Percentiles rank a stretch among this genome's conserved stretches.
Evolutionary conservation across 2,113 vertebrate species (phyloP).

Genomic region (Agapornis roseicollis): DNA sequence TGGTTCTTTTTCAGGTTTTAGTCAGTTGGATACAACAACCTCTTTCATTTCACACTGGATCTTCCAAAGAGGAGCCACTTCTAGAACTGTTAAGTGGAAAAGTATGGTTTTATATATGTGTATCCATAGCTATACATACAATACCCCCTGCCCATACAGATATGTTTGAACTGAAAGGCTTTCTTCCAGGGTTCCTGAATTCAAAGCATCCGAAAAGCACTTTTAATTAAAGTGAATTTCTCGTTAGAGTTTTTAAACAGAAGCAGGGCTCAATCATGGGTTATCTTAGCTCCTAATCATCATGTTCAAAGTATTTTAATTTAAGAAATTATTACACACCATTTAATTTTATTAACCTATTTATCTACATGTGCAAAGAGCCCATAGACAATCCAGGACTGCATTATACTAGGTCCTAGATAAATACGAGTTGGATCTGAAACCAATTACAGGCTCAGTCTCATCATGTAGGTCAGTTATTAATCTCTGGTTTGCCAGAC

Average conservation of each 20-base stretch:
- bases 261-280: not conserved
- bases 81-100: not conserved
- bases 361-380: not conserved
- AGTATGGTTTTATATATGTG: not conserved
- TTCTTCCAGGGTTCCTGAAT: not conserved
- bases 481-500: not conserved
- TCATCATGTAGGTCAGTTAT: not conserved
- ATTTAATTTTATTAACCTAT: not conserved
- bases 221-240: not conserved
- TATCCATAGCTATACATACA: not conserved
- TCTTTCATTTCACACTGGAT: not conserved
- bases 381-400: not conserved
- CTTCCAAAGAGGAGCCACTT: not conserved
- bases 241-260: not conserved
- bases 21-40: not conserved
- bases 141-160: accelerated
- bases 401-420: not conserved
- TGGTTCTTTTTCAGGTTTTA: not conserved
- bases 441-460: slow-evolving; percentile 9
- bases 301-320: not conserved
- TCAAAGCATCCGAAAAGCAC: not conserved
- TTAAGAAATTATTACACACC: not conserved
- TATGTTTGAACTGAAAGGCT: not conserved
- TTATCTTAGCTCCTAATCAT: not conserved
- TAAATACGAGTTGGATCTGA: slow-evolving; percentile 8